Evolutionary conservation across 1,140 invertebrate species (phyloP), one percentile per base, ranked within the genome.

Genomic region (Battus philenor): DNA sequence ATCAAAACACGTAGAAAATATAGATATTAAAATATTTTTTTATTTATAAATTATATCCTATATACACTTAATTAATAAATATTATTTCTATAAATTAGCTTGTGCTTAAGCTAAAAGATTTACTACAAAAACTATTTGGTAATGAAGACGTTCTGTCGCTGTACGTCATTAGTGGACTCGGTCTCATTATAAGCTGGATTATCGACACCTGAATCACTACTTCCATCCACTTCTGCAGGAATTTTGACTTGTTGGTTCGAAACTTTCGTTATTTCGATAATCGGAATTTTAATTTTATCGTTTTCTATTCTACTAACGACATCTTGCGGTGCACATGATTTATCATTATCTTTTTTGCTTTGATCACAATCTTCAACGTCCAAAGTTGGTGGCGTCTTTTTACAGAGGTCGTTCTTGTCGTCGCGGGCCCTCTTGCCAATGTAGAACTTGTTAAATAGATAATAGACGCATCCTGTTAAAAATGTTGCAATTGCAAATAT

Each of bases 381-480:
- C 50, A 72, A 51, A 70, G 39, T 46, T 38, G 58, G 72, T 0
- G 78, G 65, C 20, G 86, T 86, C 49, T 89, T 89, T 54, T 87
- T 88, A 44, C 86, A 87, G 43, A 87, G 84, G 51, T 89, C 88
- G 53, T 87, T 86, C 7, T 81, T 85, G 36, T 88, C 77, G 20
- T 62, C 59, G n/a, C 74, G 74, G 0, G 82, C 75, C 34, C 81
- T 71, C 43, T 90, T 89, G 5, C 87, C 87, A 49, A 93, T 82
- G 55, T 90, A 93, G 30, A 89, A 85, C 22, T 88, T 76, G 63
- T 93, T 93, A 65, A 93, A 92, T 4, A 91, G 58, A 47, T 90
- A 91, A 69, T 94, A 95, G 27, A 93, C 63, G 30, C 91, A 74
- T 2, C 91, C 91, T 8, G 90, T 90, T 1, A 92, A 51, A 0